Conservation (phyloP, 2,888 invertebrate species). For the Pseudococcus viburni region DNA sequence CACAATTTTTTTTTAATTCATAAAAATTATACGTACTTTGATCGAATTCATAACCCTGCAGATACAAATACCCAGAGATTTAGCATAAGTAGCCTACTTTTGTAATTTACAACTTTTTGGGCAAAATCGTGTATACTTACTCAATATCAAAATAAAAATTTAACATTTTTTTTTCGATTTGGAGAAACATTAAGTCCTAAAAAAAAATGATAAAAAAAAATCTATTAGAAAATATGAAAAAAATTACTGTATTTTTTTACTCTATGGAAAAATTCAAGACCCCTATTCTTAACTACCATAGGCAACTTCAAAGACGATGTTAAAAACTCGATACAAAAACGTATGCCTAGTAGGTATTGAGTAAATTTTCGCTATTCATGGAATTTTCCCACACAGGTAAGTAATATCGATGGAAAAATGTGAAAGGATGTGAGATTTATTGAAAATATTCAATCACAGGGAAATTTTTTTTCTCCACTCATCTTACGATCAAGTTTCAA, state of each 20-base stretch:
- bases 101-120: background rate
- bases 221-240: background rate
- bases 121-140: background rate
- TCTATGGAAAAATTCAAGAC: background rate
- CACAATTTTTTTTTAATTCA: background rate
- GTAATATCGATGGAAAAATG: background rate
- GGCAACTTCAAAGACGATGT: no score
- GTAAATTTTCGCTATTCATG: no score
- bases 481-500: background rate
- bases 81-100: background rate
- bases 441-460: background rate
- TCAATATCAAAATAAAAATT: constrained; percentile 21
- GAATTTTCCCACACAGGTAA: no score
- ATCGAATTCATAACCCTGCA: background rate
- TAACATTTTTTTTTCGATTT: background rate
- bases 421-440: background rate
- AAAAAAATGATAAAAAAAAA: background rate
- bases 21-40: constrained; percentile 31
- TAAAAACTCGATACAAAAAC: background rate
- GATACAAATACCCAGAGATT: background rate
- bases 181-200: background rate
- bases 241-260: background rate
- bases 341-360: no score
- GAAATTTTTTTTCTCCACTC: background rate
- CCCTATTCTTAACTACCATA: background rate